Base-by-base conservation (phyloP, 2,888 invertebrate species). In the Polyommatus iphigenia region DNA sequence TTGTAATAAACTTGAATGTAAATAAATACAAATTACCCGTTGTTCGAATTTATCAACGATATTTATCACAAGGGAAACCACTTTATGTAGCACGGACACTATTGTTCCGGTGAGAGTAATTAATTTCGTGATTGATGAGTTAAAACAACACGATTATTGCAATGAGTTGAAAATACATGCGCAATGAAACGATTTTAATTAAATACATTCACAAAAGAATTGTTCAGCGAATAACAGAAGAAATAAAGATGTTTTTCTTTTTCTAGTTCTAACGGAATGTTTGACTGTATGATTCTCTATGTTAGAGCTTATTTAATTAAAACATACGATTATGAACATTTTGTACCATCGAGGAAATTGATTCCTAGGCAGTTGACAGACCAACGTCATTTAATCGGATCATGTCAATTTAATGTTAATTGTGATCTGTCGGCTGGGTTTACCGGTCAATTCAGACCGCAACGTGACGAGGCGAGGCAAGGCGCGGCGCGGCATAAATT, bases 61-160 rank as follows among this genome's bases (percentile, higher is more conserved):
- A 71, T 77, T 62, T 77, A 73, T 59, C 59, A 75, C 50, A 46
- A 75, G 36, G 50, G 54, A 81, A 80, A 81, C 81, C 80, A 80
- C 81, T 81, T 80, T 79, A 81, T 81, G 79, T 81, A 79, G 79
- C 80, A 71, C 78, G 79, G 79, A 77, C 78, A 71, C 78, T 80
- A 80, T 80, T 78, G 81, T 79, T 79, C 81, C 79, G 77, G 76
- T 78, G 78, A 78, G 80, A 79, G 80, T 81, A 80, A 81, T 80
- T 80, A 80, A 79, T 79, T 78, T 78, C 75, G 78, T 80, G 80
- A 81, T 81, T 80, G 81, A 81, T 81, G 81, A 79, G 81, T 78
- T 81, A 76, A 72, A 76, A 73, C 77, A 54, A 77, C 71, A 76
- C 77, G 50, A 76, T 79, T 77, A 77, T 77, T 73, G 57, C 62